Base-by-base conservation (phyloP, 2,888 invertebrate species). In the Digitonthophagus gazella region DNA sequence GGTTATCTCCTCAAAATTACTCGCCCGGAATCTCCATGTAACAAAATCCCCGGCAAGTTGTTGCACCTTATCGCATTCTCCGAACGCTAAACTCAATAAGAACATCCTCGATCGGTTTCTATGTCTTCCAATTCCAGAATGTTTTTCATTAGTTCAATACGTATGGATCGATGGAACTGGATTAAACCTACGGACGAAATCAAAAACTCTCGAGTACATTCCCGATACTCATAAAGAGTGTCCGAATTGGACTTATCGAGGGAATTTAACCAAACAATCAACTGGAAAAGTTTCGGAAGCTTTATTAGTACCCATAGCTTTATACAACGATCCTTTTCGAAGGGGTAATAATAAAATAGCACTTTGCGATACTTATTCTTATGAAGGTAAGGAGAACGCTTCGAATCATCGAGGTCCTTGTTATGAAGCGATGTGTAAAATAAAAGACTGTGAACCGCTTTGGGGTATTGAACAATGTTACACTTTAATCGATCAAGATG, bases 291-390 rank as follows among this genome's bases (percentile, higher is more conserved):
- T 87, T 69, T 89, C 91, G 0, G 94, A 95, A 81, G 90, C 90
- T 69, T 91, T 88, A 77, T 83, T 95, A 65, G 86, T 91, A 77
- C 94, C 95, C 0, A 87, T 91, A 71, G 90, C 90, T 68, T 84
- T 95, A 76, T 95, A 92, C 83, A 88, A 88, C 67, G 93, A 94
- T 80, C 95, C 95, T 3, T 93, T 95, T 80, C 85, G 91, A 74
- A 89, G 91, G 19, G 89, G 90, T 69, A 88, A 87, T 78, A 89
- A 93, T 81, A 88, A 91, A 74, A 79, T 95, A 69, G 90, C 93
- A 3, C 84, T 95, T 71, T 91, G 92, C 72, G 94, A 95, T 77
- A 91, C 93, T 0, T 93, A 91, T 80, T 86, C 86, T 72, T 83
- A 85, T 75, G 87, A 90, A 79, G 85, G 84, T 79, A 86, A 84